Conservation (phyloP, 1,140 invertebrate species). For the Berghia stephanieae region DNA sequence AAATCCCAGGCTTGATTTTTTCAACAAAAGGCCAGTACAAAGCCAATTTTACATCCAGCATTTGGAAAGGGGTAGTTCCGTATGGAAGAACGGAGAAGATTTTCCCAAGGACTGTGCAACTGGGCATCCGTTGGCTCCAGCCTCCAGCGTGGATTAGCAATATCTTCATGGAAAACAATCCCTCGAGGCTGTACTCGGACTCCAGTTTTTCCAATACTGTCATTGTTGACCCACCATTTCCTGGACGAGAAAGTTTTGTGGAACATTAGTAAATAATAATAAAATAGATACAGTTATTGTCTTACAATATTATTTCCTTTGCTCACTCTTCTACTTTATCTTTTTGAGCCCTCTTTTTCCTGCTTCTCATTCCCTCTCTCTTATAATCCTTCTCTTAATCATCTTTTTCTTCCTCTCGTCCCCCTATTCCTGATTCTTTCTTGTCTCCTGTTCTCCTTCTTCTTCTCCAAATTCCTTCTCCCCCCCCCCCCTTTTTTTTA, state of each 20-base stretch:
- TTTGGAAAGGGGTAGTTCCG: constrained; percentile 56
- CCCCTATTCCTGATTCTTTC: no score
- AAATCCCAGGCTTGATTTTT: constrained; percentile 66
- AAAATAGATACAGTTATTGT: no score
- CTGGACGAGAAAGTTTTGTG: constrained; percentile 48
- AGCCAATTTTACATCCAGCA: constrained; percentile 69
- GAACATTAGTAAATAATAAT: no score
- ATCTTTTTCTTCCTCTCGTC: no score
- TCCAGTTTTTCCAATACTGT: constrained; percentile 57
- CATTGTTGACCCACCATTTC: constrained; percentile 69
- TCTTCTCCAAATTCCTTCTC: no score
- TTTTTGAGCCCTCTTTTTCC: no score
- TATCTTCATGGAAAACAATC: constrained; percentile 56
- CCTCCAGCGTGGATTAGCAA: constrained; percentile 69
- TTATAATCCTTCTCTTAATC: no score
- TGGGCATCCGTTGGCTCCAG: constrained; percentile 68
- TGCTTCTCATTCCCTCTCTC: no score
- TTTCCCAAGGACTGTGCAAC: constrained; percentile 67
- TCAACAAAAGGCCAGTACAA: constrained; percentile 66
- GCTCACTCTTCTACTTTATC: no score
- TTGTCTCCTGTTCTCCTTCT: no score
- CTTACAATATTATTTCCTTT: no score
- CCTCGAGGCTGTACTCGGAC: constrained; percentile 51
- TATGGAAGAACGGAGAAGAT: constrained; percentile 66
- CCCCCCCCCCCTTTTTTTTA: no score